phyloP scores from a whole-genome alignment of 2,797 vertebrate species.

The Notolepis coatsorum region DNA sequence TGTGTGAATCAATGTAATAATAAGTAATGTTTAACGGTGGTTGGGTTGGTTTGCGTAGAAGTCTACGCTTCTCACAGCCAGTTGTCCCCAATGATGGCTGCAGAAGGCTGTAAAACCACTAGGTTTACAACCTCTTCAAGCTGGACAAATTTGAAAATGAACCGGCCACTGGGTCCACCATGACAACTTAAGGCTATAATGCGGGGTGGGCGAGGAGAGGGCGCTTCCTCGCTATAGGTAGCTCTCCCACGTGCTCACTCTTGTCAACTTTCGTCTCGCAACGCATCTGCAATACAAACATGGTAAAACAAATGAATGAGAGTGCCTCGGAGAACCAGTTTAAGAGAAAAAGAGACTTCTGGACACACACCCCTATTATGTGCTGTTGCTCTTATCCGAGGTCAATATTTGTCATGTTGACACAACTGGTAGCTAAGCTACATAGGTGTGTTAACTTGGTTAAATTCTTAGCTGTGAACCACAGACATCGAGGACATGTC shows the following conservation, averaged over 20 bases:
- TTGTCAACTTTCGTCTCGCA: too few relatives aligned
- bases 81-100: neutral
- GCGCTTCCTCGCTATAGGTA: neutral
- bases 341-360: too few relatives aligned
- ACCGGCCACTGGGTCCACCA: neutral
- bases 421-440: neutral
- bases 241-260: neutral
- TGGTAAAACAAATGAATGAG: too few relatives aligned
- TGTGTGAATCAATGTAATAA: neutral
- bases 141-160: neutral
- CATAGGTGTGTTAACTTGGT: too few relatives aligned
- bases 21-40: neutral
- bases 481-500: neutral
- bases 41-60: neutral
- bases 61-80: neutral
- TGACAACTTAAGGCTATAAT: conserved; percentile 18
- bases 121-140: conserved; percentile 8
- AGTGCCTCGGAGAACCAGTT: too few relatives aligned
- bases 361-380: conserved; percentile 1
- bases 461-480: neutral
- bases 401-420: neutral
- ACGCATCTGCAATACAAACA: too few relatives aligned
- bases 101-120: neutral
- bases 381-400: conserved; percentile 2
- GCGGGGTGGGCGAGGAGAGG: neutral